Evolutionary conservation across 2,888 invertebrate genomes (phyloP), one percentile per base, ranked within the genome.

Genomic region (Vandiemenella viatica): DNA sequence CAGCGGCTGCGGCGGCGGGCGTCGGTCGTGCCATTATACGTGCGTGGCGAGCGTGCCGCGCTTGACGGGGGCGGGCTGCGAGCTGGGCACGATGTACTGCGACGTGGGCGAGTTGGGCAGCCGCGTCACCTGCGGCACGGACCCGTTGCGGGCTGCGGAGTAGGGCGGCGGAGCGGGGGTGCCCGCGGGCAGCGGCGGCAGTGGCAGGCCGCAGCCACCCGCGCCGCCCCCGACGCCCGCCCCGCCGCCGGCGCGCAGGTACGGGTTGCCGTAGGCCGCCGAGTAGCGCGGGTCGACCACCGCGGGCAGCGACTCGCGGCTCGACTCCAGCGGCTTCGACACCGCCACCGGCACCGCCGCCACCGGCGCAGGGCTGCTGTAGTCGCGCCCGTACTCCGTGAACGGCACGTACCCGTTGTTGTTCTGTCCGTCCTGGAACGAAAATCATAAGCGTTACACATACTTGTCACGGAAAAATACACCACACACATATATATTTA

Each of bases 391-490:
- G 63, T 88, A 91, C 65, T 91, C 90, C 43, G 86, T 86, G 65
- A 89, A 91, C 1, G 88, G 87, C 53, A 86, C 83, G 65, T 88
- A 89, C 20, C 86, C 86, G 61, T 86, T 86, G 65, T 80, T 83
- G 66, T 82, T 85, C 59, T 85, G 83, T 49, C 84, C 84, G 53
- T 83, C 81, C 83, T 85, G 65, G 32, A 61, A 56, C 58, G 53
- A 56, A 49, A 58, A 45, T 51, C 49, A 40, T 17, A n/a, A n/a
- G n/a, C n/a, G n/a, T n/a, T n/a, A n/a, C n/a, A n/a, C n/a, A n/a
- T n/a, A n/a, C n/a, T n/a, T n/a, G n/a, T n/a, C n/a, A n/a, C n/a
- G n/a, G n/a, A n/a, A n/a, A n/a, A n/a, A n/a, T n/a, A n/a, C n/a
- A n/a, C n/a, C n/a, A n/a, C n/a, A n/a, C n/a, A n/a, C n/a, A n/a